These are phyloP conservation scores for Leptocoma aspasia DNA, from an alignment of 2,113 vertebrate genomes.

Conservation along the genomic window DNA sequence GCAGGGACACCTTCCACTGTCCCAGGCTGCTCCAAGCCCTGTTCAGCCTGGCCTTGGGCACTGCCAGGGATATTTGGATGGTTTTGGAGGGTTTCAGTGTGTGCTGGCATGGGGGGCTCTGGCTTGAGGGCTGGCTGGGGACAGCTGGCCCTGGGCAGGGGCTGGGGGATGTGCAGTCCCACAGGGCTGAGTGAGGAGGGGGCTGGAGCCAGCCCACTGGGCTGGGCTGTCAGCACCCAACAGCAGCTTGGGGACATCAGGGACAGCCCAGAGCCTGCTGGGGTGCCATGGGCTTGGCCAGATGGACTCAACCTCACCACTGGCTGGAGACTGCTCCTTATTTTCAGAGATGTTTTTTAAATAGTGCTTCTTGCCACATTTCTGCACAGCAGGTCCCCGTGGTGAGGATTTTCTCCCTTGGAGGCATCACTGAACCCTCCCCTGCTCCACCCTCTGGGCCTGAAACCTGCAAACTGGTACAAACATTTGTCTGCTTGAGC, in stretches of 20 bases:
- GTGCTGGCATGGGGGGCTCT: background rate
- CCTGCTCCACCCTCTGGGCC: background rate
- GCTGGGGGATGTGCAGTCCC: background rate
- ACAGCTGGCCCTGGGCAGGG: background rate
- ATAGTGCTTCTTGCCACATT: background rate
- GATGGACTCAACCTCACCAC: accelerated
- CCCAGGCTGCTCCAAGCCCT: background rate
- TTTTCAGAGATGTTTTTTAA: background rate
- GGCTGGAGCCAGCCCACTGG: background rate
- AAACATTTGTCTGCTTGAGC: background rate
- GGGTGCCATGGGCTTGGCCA: background rate
- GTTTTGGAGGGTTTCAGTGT: background rate
- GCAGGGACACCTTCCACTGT: background rate
- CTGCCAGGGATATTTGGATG: background rate
- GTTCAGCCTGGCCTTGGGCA: background rate
- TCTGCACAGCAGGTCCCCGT: background rate
- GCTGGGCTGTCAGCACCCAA: background rate
- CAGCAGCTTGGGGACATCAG: background rate
- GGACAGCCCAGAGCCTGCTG: background rate
- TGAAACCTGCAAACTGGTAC: background rate
- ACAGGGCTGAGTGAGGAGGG: background rate
- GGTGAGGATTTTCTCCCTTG: background rate
- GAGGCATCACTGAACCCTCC: background rate
- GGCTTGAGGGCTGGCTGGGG: background rate
- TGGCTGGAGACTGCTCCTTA: background rate